Evolutionary conservation across 2,113 vertebrate genomes (phyloP).

Genomic region (Entelurus aequoreus): DNA sequence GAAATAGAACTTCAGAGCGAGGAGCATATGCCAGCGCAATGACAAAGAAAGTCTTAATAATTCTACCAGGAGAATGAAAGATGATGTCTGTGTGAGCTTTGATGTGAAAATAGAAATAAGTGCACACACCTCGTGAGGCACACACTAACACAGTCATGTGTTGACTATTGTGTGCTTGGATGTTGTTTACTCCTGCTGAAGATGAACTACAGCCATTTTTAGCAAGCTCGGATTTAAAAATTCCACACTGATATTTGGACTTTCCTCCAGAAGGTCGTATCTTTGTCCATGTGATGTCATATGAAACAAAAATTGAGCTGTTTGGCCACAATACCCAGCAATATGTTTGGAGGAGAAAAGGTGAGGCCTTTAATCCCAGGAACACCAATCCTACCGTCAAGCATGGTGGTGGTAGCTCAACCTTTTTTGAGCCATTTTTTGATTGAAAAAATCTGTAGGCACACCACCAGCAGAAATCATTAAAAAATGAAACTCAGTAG

Average conservation of each 20-base stretch:
- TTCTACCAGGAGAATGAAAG: constrained; percentile 1
- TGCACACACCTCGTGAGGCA: not conserved
- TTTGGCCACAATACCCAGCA: too few relatives aligned
- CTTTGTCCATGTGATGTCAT: too few relatives aligned
- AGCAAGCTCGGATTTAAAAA: not conserved
- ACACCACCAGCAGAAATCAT: too few relatives aligned
- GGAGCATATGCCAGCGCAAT: constrained; percentile 25
- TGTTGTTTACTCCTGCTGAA: not conserved
- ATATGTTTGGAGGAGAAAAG: too few relatives aligned
- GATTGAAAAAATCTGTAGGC: too few relatives aligned
- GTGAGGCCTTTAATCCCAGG: too few relatives aligned
- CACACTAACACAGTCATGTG: not conserved
- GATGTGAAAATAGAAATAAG: constrained; percentile 34
- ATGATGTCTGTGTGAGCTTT: constrained; percentile 20
- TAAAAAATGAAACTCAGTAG: too few relatives aligned
- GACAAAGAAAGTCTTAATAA: constrained; percentile 36
- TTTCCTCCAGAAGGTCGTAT: too few relatives aligned
- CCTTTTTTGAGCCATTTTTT: too few relatives aligned
- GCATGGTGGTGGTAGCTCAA: too few relatives aligned
- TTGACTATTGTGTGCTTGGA: not conserved
- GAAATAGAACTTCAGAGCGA: constrained; percentile 45
- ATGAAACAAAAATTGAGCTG: too few relatives aligned
- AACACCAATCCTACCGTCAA: too few relatives aligned
- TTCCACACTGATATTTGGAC: not conserved
- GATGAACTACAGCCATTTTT: not conserved